Evolutionary conservation across 2,113 vertebrate genomes (phyloP).

Genomic region (Melozone crissalis): DNA sequence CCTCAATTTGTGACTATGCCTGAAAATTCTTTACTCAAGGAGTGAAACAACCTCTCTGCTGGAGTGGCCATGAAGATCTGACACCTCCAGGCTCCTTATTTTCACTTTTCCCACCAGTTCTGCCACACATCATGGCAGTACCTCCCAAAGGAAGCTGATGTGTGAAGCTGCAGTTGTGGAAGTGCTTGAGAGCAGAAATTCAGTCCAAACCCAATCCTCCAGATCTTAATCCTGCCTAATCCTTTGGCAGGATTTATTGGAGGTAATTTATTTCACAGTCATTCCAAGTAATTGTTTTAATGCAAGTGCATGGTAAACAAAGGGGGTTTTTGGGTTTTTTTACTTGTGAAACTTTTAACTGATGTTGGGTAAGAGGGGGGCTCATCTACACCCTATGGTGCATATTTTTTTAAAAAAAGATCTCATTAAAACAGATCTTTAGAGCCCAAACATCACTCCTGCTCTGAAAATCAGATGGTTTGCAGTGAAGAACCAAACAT

Average conservation of each 20-base stretch:
- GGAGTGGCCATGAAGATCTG: not conserved
- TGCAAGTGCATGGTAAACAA: not conserved
- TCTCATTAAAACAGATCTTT: not conserved
- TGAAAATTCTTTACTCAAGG: not conserved
- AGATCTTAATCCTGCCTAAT: slow-evolving; percentile 8
- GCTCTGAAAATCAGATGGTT: not conserved
- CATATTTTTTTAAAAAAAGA: not conserved
- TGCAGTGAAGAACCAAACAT: not conserved
- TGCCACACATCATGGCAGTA: not conserved
- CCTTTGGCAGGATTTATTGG: not conserved
- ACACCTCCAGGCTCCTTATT: not conserved
- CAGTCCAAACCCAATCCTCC: not conserved
- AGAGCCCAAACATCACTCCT: not conserved
- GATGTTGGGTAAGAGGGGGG: not conserved
- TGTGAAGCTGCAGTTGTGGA: not conserved
- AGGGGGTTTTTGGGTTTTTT: not conserved
- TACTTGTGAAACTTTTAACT: not conserved
- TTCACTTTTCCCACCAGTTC: not conserved
- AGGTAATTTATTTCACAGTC: not conserved
- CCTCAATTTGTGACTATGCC: not conserved
- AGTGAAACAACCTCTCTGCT: fast-evolving
- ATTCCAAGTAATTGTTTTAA: not conserved
- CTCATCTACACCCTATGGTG: not conserved
- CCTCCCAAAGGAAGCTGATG: not conserved
- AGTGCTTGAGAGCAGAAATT: not conserved